Conservation (phyloP, 1,140 invertebrate genomes). For the Pseudoatta argentina region DNA sequence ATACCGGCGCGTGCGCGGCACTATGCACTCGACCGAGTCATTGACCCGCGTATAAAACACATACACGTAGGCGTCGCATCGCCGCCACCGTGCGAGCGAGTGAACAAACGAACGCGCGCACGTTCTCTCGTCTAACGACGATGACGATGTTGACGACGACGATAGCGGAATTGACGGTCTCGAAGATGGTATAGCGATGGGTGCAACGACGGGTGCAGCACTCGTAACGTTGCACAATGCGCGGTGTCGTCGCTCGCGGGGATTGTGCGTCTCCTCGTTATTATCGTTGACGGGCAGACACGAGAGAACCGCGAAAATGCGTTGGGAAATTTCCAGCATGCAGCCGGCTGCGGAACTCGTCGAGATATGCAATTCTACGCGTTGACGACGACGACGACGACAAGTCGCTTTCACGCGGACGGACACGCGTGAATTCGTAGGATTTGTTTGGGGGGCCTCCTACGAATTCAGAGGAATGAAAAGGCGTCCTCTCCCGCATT, state of each 20-base stretch:
- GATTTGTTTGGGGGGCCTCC: background rate
- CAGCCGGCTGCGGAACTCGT: background rate
- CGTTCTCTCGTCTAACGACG: constrained; percentile 32
- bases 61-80: constrained; percentile 52
- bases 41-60: constrained; percentile 75
- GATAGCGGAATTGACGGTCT: background rate
- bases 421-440: background rate
- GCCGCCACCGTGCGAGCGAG: constrained; percentile 54
- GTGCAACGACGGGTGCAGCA: constrained; percentile 20
- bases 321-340: constrained; percentile 63
- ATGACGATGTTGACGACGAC: background rate
- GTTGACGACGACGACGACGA: background rate
- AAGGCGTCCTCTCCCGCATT: background rate
- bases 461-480: background rate
- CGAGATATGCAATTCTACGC: background rate
- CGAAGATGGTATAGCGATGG: constrained; percentile 30
- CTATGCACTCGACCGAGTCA: constrained; percentile 73
- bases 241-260: constrained; percentile 40
- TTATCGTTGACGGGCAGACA: constrained; percentile 55
- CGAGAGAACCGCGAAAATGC: constrained; percentile 60
- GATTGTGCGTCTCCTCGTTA: constrained; percentile 63
- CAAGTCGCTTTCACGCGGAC: constrained; percentile 6
- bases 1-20: constrained; percentile 67
- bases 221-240: constrained; percentile 69
- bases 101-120: constrained; percentile 19